Conservation (phyloP, 2,113 vertebrate genomes). For the Dromas ardeola region DNA sequence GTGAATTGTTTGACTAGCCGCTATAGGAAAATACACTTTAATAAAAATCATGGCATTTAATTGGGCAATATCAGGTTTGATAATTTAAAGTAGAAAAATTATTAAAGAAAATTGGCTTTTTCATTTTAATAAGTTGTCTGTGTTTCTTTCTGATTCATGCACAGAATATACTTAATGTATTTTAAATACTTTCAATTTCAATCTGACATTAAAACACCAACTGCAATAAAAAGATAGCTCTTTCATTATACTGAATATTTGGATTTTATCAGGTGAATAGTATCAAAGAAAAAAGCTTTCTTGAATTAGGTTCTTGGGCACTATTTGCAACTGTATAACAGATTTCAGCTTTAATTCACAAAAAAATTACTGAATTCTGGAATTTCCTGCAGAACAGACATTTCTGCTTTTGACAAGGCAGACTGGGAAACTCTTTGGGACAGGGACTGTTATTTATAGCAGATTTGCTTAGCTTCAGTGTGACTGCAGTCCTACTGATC, state of each 20-base stretch:
- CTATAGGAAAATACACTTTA: background rate
- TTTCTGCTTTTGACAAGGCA: background rate
- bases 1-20: background rate
- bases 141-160: background rate
- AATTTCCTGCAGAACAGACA: background rate
- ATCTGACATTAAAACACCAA: background rate
- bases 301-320: background rate
- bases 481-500: background rate
- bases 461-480: background rate
- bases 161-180: background rate
- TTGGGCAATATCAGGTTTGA: background rate
- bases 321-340: background rate
- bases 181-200: background rate
- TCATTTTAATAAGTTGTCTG: background rate
- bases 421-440: background rate
- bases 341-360: background rate
- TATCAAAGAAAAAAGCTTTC: background rate
- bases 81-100: background rate
- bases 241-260: background rate
- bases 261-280: background rate
- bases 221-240: background rate
- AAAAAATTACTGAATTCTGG: background rate
- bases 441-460: background rate
- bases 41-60: background rate
- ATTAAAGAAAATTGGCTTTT: background rate